Base-by-base conservation (phyloP, 2,888 invertebrate species). In the Tromatobia lineatoria region DNA sequence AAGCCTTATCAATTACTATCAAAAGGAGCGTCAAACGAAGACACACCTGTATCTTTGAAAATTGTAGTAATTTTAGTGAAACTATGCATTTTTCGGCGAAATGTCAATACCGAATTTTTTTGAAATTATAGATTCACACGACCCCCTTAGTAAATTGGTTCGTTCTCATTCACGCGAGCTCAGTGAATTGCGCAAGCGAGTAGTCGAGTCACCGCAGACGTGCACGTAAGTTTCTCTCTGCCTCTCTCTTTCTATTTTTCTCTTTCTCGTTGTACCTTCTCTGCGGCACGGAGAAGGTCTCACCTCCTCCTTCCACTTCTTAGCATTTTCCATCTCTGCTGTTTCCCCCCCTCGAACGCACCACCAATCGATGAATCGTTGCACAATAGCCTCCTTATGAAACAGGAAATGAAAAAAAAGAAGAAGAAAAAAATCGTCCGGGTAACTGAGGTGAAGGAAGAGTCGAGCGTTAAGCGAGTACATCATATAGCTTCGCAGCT, bases 311-410 rank as follows among this genome's bases (percentile, higher is more conserved):
- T 29, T 18, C 18, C 45, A 18, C 25, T 42, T 54, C 25, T 50
- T 54, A 20, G 23, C 45, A 11, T 76, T 54, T 71, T 73, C 42
- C 50, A n/a, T 71, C 59, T 57, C 57, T 34, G 52, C 18, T 59
- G 38, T 34, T 47, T 29, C 25, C 29, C n/a, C 52, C 47, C 70
- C 11, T 18, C 20, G 61, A 50, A 73, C 64, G 57, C 69, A 74
- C 42, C 66, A 77, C 83, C 81, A 85, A 86, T 86, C 85, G 83
- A 86, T 86, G 73, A 83, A 83, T 84, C 85, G 88, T 87, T 87
- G 85, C 85, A 82, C 80, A 84, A 85, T 82, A 69, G 81, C 64
- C 78, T 70, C 80, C 80, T 86, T 85, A 82, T 76, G 80, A 85
- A 85, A 85, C 81, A 80, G 85, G 79, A 85, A 87, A 82, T 83